A percentile compares a stretch with the other conserved stretches of the same genome.
These are phyloP conservation scores for Byasa hedistus DNA, from an alignment of 2,888 invertebrate species.

Conservation along the genomic window DNA sequence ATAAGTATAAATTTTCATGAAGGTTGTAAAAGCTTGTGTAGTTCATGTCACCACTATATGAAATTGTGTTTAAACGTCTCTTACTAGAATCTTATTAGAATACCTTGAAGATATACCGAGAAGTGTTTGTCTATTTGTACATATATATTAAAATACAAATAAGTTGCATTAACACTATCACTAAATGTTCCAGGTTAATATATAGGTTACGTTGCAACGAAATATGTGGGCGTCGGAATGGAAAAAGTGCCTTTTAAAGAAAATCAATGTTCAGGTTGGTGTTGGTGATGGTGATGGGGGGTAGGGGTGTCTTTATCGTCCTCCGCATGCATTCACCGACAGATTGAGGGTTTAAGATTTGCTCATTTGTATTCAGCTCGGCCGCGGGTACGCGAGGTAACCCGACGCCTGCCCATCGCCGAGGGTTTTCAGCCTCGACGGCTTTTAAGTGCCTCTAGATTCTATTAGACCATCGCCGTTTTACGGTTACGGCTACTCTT, in stretches of 20 bases:
- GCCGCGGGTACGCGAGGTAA: constrained; percentile 41
- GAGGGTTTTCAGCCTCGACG: constrained; percentile 52
- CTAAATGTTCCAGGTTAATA: constrained; percentile 2
- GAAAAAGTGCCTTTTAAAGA: constrained; percentile 39
- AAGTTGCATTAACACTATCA: too few relatives aligned
- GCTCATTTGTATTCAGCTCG: constrained; percentile 65
- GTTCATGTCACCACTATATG: too few relatives aligned
- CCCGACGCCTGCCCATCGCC: constrained; percentile 42
- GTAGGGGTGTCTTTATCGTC: constrained; percentile 48
- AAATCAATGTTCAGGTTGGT: constrained; percentile 66
- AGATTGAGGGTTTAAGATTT: constrained; percentile 69
- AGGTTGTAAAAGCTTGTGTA: too few relatives aligned
- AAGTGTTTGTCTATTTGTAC: too few relatives aligned
- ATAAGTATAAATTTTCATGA: too few relatives aligned
- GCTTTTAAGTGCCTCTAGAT: constrained; percentile 58
- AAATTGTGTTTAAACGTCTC: too few relatives aligned
- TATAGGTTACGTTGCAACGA: constrained; percentile 19
- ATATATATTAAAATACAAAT: too few relatives aligned
- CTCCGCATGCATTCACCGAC: constrained; percentile 51
- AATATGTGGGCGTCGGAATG: constrained; percentile 33
- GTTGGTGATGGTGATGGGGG: too few relatives aligned
- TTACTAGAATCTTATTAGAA: too few relatives aligned
- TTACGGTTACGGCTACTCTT: constrained; percentile 34
- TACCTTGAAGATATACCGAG: too few relatives aligned
- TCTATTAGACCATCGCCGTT: constrained; percentile 54